Evolutionary conservation across 2,113 vertebrate species (phyloP).

Genomic region (Podocnemis expansa): DNA sequence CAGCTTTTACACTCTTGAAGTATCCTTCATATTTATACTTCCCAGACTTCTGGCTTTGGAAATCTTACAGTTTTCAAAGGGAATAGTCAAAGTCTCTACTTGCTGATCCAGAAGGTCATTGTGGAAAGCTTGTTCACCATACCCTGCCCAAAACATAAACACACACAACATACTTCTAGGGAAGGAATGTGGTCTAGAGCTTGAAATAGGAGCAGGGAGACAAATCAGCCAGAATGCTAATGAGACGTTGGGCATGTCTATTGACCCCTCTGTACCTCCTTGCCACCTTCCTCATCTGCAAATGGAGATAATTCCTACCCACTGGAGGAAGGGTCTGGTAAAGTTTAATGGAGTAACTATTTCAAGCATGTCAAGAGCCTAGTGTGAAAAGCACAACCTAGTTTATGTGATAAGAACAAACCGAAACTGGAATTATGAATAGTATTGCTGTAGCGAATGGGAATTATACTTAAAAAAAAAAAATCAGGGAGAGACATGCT

Average conservation of each 20-base stretch:
- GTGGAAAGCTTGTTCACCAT: slow-evolving; percentile 56
- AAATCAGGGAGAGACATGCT: not conserved
- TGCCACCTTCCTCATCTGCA: not conserved
- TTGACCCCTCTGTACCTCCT: not conserved
- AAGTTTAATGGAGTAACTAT: slow-evolving; percentile 30
- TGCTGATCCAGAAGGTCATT: slow-evolving; percentile 52
- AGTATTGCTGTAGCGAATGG: slow-evolving; percentile 19
- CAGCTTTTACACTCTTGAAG: slow-evolving; percentile 49
- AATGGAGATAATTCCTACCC: not conserved
- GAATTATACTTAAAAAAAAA: not conserved
- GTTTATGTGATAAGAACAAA: not conserved
- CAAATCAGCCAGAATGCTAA: not conserved
- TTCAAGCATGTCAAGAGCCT: not conserved
- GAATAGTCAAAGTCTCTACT: slow-evolving; percentile 50
- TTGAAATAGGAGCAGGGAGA: not conserved
- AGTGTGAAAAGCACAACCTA: slow-evolving; percentile 24
- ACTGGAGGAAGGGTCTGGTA: slow-evolving; percentile 9
- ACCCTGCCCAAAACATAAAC: slow-evolving; percentile 52
- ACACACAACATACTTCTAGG: slow-evolving; percentile 12
- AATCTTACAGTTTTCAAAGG: slow-evolving; percentile 48
- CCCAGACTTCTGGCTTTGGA: slow-evolving; percentile 57
- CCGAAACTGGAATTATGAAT: not conserved
- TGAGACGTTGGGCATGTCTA: slow-evolving; percentile 22
- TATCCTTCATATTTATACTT: slow-evolving; percentile 43
- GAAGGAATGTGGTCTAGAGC: not conserved